A percentile compares a stretch with the other conserved stretches of the same genome.
Evolutionary conservation across 2,888 invertebrate genomes (phyloP).

Genomic region (Neocrepidodera transversa): DNA sequence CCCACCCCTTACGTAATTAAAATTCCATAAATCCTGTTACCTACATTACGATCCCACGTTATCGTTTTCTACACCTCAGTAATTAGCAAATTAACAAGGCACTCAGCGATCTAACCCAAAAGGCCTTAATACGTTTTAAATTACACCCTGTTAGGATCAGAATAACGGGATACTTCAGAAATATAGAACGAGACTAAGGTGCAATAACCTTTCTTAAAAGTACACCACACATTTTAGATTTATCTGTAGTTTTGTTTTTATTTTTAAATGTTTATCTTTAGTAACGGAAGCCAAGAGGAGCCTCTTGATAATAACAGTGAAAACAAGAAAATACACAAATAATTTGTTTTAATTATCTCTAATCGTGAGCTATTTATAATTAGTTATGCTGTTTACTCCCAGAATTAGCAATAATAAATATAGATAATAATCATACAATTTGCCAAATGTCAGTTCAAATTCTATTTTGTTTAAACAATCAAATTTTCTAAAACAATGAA

Average conservation of each 20-base stretch:
- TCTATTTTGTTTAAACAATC: no score
- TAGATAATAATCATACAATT: no score
- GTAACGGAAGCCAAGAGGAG: not conserved
- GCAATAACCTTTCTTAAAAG: constrained; percentile 11
- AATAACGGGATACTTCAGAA: constrained; percentile 1
- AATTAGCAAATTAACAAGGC: no score
- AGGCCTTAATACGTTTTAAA: not conserved
- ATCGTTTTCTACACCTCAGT: no score
- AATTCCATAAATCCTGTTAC: not conserved
- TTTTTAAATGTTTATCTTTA: constrained; percentile 6
- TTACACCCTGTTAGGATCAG: not conserved
- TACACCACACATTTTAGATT: not conserved
- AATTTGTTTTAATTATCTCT: no score
- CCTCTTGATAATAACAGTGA: not conserved
- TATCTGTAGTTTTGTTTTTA: constrained; percentile 1
- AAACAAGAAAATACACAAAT: not conserved
- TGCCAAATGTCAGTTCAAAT: no score
- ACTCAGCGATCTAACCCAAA: no score
- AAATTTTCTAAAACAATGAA: no score
- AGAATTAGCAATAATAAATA: no score
- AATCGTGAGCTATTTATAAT: no score
- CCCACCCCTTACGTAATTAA: not conserved
- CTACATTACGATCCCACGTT: no score
- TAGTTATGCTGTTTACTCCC: no score
- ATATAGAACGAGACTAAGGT: constrained; percentile 1